A percentile compares a stretch with the other conserved stretches of the same genome.
Evolutionary conservation across 2,797 vertebrate genomes (phyloP).

Genomic region (Eptatretus atami): DNA sequence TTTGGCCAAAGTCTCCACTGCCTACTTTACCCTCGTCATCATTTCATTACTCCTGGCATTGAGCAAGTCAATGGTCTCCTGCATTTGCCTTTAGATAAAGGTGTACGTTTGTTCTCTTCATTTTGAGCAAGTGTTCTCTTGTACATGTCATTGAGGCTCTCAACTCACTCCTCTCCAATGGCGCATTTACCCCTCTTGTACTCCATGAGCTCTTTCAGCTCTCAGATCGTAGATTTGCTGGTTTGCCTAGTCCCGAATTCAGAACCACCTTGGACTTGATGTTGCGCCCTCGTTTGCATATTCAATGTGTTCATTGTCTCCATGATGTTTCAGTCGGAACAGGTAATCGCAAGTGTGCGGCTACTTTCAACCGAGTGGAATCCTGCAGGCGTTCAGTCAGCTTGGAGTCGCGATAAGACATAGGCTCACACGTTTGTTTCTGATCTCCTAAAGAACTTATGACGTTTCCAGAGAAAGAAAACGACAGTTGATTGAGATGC

Average conservation of each 20-base stretch:
- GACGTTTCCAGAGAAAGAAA: conserved; percentile 48
- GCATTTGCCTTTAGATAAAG: conserved; percentile 18
- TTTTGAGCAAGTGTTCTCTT: conserved; percentile 27
- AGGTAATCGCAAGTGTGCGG: conserved; percentile 20
- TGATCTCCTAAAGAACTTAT: conserved; percentile 90
- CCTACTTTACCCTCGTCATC: conserved; percentile 23
- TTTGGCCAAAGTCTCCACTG: conserved; percentile 44
- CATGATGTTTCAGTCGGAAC: conserved; percentile 92
- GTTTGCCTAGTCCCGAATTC: conserved; percentile 73
- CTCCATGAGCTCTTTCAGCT: conserved; percentile 81
- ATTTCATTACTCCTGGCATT: no score
- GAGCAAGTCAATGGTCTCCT: background rate
- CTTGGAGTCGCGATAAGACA: conserved; percentile 87
- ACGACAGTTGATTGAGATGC: conserved; percentile 94
- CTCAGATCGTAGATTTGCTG: conserved; percentile 73
- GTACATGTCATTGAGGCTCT: conserved; percentile 47
- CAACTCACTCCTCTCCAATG: conserved; percentile 36
- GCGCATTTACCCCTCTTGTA: conserved; percentile 38
- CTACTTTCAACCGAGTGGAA: conserved; percentile 77
- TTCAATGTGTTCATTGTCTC: conserved; percentile 68
- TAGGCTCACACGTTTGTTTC: conserved; percentile 68
- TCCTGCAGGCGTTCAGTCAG: conserved; percentile 73
- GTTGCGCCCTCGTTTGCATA: conserved; percentile 83
- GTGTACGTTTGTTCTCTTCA: conserved; percentile 26
- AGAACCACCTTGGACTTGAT: conserved; percentile 91